Conservation (phyloP, 2,113 vertebrate species). For the Oryzias javanicus region DNA sequence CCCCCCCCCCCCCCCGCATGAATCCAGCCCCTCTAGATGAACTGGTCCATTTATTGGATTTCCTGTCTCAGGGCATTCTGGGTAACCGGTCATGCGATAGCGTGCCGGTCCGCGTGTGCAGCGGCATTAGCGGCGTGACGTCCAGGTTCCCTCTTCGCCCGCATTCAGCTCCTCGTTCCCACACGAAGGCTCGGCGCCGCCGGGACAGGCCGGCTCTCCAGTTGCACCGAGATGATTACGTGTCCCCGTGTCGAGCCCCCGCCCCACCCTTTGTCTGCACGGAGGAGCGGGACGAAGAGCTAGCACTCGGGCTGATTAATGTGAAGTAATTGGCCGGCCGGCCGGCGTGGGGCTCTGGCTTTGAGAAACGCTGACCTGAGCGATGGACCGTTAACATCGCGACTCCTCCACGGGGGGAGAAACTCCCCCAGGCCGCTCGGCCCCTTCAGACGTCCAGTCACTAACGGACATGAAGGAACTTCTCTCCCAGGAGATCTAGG, state of each 20-base stretch:
- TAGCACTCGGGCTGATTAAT: slow-evolving; percentile 54
- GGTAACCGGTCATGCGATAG: too few relatives aligned
- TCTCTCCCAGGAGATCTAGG: too few relatives aligned
- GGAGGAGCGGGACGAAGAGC: slow-evolving; percentile 47
- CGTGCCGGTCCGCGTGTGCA: too few relatives aligned
- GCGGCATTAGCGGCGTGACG: too few relatives aligned
- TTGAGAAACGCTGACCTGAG: slow-evolving; percentile 50
- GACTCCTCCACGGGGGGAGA: slow-evolving; percentile 34
- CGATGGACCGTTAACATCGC: slow-evolving; percentile 58
- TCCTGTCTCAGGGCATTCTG: too few relatives aligned
- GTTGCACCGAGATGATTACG: slow-evolving; percentile 11
- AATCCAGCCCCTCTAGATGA: too few relatives aligned
- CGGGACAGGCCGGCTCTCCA: not conserved
- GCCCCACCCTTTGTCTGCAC: slow-evolving; percentile 25
- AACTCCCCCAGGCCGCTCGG: slow-evolving; percentile 45
- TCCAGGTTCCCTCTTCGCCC: too few relatives aligned
- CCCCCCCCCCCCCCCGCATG: too few relatives aligned
- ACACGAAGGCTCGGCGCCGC: slow-evolving; percentile 17
- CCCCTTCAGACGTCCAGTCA: slow-evolving; percentile 23
- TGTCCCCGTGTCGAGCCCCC: slow-evolving; percentile 14
- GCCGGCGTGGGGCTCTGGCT: slow-evolving; percentile 45
- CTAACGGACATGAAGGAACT: too few relatives aligned
- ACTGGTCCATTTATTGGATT: too few relatives aligned
- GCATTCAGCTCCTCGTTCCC: too few relatives aligned
- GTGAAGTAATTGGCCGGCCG: slow-evolving; percentile 52